These are phyloP conservation scores for Echinometra lucunter DNA, from an alignment of 53 echinoderm and acorn worm genomes.

Conservation along the genomic window DNA sequence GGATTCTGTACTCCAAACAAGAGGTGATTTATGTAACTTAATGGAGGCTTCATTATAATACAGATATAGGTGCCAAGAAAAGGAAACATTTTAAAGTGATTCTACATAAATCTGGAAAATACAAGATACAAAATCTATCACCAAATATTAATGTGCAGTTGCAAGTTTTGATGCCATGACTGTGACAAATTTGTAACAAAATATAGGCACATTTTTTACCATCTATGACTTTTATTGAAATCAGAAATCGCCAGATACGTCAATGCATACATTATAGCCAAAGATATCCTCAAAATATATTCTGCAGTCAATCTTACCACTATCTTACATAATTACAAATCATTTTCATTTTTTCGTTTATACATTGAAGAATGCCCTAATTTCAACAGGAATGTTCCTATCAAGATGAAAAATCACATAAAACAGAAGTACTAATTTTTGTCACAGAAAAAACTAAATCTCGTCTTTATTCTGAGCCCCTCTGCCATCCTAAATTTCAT, in stretches of 20 bases:
- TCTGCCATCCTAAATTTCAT: too few species aligned
- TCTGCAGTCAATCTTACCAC: too few species aligned
- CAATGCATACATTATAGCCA: not conserved
- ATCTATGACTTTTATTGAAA: constrained; percentile 7
- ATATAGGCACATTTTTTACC: not conserved
- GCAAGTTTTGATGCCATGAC: not conserved
- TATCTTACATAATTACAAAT: too few species aligned
- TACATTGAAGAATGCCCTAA: too few species aligned
- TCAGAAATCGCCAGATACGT: not conserved
- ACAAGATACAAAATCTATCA: not conserved
- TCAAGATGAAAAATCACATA: too few species aligned
- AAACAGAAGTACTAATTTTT: too few species aligned
- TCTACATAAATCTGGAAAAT: not conserved
- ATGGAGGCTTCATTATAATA: not conserved
- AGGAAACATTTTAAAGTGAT: not conserved
- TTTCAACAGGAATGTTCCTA: too few species aligned
- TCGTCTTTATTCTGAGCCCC: too few species aligned
- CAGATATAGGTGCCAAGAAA: not conserved
- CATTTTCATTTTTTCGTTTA: too few species aligned
- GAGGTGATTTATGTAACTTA: not conserved
- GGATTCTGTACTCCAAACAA: not conserved
- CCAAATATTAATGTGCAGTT: not conserved
- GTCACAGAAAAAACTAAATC: too few species aligned
- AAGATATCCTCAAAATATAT: not conserved
- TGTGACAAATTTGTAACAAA: constrained; percentile 8